These are phyloP conservation scores for Silurus aristotelis DNA, from an alignment of 2,797 vertebrate species.

Conservation along the genomic window DNA sequence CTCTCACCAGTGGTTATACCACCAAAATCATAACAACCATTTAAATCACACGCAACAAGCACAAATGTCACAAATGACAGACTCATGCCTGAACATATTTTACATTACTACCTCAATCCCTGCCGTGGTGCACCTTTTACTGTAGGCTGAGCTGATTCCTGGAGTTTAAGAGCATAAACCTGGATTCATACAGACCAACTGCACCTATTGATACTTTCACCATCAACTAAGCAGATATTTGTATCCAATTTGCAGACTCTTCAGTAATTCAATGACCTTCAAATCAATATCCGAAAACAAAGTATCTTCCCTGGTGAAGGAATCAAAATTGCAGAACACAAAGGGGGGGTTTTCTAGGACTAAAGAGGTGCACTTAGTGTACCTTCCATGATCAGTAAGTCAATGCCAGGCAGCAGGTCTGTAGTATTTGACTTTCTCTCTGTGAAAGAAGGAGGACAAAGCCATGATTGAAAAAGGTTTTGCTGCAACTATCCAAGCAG, in stretches of 20 bases:
- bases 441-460: conserved; percentile 85
- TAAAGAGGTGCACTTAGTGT: conserved; percentile 62
- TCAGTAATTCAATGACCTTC: neutral
- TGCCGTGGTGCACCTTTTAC: neutral
- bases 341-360: conserved; percentile 33
- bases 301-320: conserved; percentile 21
- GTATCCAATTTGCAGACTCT: neutral
- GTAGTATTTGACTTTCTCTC: conserved; percentile 86
- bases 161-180: neutral
- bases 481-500: conserved; percentile 21
- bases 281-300: neutral
- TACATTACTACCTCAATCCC: neutral
- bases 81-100: neutral
- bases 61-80: neutral
- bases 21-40: conserved; percentile 33
- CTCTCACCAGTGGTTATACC: conserved; percentile 11
- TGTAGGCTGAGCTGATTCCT: neutral
- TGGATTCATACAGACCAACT: neutral
- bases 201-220: neutral
- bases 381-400: conserved; percentile 95
- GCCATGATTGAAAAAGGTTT: conserved; percentile 69
- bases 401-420: conserved; percentile 94
- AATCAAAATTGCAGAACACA: conserved; percentile 1
- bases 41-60: conserved; percentile 22
- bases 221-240: neutral